phyloP scores from a whole-genome alignment of 2,888 invertebrate genomes.

The Drepana falcataria region DNA sequence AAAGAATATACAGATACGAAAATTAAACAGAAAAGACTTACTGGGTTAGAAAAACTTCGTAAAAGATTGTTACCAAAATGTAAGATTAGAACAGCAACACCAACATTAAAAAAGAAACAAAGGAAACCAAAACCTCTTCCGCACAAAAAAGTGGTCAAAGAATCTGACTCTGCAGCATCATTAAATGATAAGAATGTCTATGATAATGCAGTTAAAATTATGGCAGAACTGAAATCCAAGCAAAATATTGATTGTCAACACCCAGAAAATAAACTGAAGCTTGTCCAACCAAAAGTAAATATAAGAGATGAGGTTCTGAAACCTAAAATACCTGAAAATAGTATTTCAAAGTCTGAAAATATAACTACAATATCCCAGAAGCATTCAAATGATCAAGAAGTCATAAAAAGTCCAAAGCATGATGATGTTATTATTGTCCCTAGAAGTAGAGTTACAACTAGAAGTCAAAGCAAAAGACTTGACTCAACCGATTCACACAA shows the following conservation, averaged over 20 bases:
- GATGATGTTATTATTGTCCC: not conserved
- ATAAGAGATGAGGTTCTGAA: not conserved
- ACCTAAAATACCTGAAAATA: not conserved
- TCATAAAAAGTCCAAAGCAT: not conserved
- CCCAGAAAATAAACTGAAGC: slow-evolving; percentile 4
- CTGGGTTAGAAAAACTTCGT: slow-evolving; percentile 46
- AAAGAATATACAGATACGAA: slow-evolving; percentile 3
- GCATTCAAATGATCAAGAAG: not conserved
- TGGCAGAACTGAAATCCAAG: slow-evolving; percentile 44
- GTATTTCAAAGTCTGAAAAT: not conserved
- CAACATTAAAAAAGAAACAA: slow-evolving; percentile 19
- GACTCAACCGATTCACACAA: slow-evolving; percentile 5
- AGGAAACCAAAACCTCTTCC: slow-evolving; percentile 21
- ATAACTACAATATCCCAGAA: not conserved
- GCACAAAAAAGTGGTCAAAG: slow-evolving; percentile 13
- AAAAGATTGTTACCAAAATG: slow-evolving; percentile 42
- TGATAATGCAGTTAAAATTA: slow-evolving; percentile 53
- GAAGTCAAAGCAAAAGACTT: not conserved
- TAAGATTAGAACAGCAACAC: slow-evolving; percentile 39
- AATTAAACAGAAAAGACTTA: slow-evolving; percentile 33
- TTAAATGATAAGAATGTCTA: slow-evolving; percentile 46
- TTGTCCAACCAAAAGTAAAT: slow-evolving; percentile 5
- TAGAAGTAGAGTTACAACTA: slow-evolving; percentile 3
- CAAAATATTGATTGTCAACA: slow-evolving; percentile 12
- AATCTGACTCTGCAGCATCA: slow-evolving; percentile 22